phyloP scores from a whole-genome alignment of 2,113 vertebrate genomes.

The Tonatia bakeri region DNA sequence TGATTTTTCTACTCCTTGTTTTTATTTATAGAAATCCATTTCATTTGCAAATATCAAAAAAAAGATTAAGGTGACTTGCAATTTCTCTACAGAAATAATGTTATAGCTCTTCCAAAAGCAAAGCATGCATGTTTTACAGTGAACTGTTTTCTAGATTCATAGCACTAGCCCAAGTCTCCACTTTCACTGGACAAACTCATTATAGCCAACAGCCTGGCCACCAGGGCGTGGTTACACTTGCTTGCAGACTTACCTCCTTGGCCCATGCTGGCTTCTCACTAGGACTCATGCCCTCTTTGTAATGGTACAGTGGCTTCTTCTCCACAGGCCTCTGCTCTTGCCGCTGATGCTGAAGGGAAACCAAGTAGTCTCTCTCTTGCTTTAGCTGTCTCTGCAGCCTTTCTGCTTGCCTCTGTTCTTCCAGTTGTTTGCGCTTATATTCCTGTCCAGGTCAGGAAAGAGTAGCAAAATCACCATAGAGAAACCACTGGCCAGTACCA shows the following conservation, averaged over 20 bases:
- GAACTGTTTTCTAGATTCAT: accelerated
- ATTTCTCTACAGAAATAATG: neutral
- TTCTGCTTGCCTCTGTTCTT: constrained; percentile 98
- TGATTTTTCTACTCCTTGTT: neutral
- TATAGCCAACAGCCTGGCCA: accelerated
- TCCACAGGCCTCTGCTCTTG: constrained; percentile 90
- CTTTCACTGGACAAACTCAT: neutral
- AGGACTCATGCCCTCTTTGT: constrained; percentile 95
- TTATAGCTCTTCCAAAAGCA: neutral
- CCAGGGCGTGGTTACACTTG: accelerated
- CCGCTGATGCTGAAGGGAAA: constrained; percentile 92
- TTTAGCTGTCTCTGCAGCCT: constrained; percentile 96
- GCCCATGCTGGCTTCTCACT: constrained; percentile 97
- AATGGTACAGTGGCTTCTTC: constrained; percentile 98
- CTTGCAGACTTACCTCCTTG: constrained; percentile 88
- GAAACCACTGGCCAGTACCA: neutral
- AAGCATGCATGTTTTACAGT: accelerated
- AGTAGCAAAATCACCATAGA: neutral
- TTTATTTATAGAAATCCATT: neutral
- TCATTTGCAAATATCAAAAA: neutral
- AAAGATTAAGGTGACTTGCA: neutral
- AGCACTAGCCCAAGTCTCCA: neutral
- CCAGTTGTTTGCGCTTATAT: constrained; percentile 97
- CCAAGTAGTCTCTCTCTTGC: constrained; percentile 95
- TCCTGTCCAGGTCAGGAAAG: constrained; percentile 82